A percentile compares a stretch with the other conserved stretches of the same genome.
phyloP scores from a whole-genome alignment of 2,797 vertebrate genomes.

The Hyperoplus immaculatus region DNA sequence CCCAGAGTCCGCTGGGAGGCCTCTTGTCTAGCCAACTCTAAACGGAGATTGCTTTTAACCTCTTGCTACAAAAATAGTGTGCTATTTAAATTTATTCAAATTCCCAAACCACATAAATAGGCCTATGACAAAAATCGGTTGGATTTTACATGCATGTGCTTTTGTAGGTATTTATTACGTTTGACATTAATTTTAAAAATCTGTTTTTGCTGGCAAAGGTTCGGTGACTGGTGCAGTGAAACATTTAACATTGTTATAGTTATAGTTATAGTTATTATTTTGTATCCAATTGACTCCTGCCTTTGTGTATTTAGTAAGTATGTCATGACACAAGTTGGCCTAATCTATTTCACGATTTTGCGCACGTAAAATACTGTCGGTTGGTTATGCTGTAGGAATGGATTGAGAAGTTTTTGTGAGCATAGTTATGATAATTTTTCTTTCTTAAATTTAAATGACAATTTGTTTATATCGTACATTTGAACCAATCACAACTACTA shows the following conservation, averaged over 20 bases:
- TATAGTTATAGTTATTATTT: background rate
- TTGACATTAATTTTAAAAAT: too few relatives aligned
- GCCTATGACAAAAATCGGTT: background rate
- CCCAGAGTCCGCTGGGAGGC: slow-evolving; percentile 57
- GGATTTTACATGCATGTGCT: background rate
- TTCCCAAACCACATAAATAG: slow-evolving; percentile 11
- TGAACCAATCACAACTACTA: background rate
- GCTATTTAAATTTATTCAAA: slow-evolving; percentile 46
- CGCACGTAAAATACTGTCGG: background rate
- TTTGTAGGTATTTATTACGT: background rate
- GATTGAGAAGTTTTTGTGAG: background rate
- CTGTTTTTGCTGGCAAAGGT: too few relatives aligned
- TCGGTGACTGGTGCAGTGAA: too few relatives aligned
- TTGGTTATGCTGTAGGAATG: background rate
- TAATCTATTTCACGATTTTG: background rate
- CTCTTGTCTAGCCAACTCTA: slow-evolving; percentile 35
- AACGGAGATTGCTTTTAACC: slow-evolving; percentile 56
- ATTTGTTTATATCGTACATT: slow-evolving; percentile 2
- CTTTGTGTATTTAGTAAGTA: background rate
- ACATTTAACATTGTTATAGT: too few relatives aligned
- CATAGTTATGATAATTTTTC: background rate
- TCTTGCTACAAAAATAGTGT: slow-evolving; percentile 43
- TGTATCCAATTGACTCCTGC: background rate
- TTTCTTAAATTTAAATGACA: background rate
- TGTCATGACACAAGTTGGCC: background rate